Base-by-base conservation (phyloP, 2,797 vertebrate genomes). In the Cetoscarus ocellatus region DNA sequence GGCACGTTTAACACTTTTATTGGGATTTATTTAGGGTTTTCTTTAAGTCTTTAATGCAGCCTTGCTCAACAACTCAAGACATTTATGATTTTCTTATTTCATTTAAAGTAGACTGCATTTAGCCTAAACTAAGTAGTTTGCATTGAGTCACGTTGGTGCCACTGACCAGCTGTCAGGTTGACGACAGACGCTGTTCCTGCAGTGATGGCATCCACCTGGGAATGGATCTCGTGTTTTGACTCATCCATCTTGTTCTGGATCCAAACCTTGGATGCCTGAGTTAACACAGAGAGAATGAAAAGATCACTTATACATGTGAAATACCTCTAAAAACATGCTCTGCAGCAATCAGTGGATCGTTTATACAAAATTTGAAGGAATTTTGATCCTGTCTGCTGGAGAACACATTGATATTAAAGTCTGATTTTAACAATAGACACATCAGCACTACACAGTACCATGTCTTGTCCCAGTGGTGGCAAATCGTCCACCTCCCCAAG, bases 181-280 rank as follows among this genome's bases (percentile, higher is more conserved):
- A 99, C 98, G 2, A 99, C 98, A 0, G 98, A 99, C 0, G 98
- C 98, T 0, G 98, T 99, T 84, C 98, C 98, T 40, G 98, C 98
- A 10, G 97, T 98, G 91, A 99, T 99, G 72, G 98, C 98, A 54
- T 99, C 98, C 0, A 99, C 98, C 90, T 99, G 98, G 42, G 98
- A 99, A 91, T 99, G 98, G 81, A 99, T 99, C 93, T 99, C 98
- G 0, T 99, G 98, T 83, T 99, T 99, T 3, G 98, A 99, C 89
- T 99, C 97, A 51, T 99, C 98, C 79, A 99, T 97, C 87, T 99
- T 99, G 94, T 99, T 99, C 79, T 93, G 92, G 63, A 93, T 91
- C 92, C 98, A 99, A 4, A 99, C 94, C 86, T 97, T 96, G 13
- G 98, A 99, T 0, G 97, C 98, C 98, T 99, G 62, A 3, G 27